Conservation (phyloP, 2,888 invertebrate species). For the Hirtodrosophila alboralis region DNA sequence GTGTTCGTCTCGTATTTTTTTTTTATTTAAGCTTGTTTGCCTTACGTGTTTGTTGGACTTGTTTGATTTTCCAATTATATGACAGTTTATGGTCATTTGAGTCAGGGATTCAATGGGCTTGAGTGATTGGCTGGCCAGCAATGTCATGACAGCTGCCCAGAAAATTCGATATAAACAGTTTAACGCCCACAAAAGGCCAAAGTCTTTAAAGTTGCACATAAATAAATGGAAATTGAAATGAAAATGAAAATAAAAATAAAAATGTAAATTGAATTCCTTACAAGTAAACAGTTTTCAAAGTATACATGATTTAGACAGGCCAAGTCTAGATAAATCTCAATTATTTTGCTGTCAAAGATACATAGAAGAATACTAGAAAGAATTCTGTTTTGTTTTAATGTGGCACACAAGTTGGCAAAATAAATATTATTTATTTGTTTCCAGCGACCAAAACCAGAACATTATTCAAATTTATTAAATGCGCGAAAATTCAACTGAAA, state of each 20-base stretch:
- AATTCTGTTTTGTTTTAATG: slow-evolving; percentile 7
- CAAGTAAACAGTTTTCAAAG: slow-evolving; percentile 12
- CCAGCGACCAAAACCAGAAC: slow-evolving; percentile 12
- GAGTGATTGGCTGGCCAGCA: slow-evolving; percentile 21
- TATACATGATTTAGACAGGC: not conserved
- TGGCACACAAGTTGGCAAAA: slow-evolving; percentile 7
- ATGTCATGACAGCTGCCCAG: slow-evolving; percentile 20
- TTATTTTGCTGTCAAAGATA: slow-evolving; percentile 21
- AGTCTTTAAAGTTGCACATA: slow-evolving; percentile 15
- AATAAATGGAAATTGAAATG: slow-evolving; percentile 12
- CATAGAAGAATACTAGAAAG: not conserved
- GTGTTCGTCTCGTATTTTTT: slow-evolving; percentile 15
- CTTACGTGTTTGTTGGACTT: slow-evolving; percentile 11
- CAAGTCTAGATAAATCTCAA: slow-evolving; percentile 25
- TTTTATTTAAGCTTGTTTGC: slow-evolving; percentile 9
- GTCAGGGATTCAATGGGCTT: slow-evolving; percentile 4
- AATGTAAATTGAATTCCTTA: slow-evolving; percentile 11
- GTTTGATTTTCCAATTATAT: slow-evolving; percentile 32
- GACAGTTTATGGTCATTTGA: slow-evolving; percentile 34
- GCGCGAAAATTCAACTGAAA: slow-evolving; percentile 8
- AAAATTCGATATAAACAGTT: slow-evolving; percentile 23
- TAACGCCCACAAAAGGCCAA: slow-evolving; percentile 5
- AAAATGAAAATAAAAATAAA: slow-evolving; percentile 16
- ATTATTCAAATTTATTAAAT: slow-evolving; percentile 19
- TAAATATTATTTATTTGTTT: slow-evolving; percentile 27